A percentile compares a stretch with the other conserved stretches of the same genome.
phyloP scores from a whole-genome alignment of 2,888 invertebrate species.

The Chalcosyrphus nemorum region DNA sequence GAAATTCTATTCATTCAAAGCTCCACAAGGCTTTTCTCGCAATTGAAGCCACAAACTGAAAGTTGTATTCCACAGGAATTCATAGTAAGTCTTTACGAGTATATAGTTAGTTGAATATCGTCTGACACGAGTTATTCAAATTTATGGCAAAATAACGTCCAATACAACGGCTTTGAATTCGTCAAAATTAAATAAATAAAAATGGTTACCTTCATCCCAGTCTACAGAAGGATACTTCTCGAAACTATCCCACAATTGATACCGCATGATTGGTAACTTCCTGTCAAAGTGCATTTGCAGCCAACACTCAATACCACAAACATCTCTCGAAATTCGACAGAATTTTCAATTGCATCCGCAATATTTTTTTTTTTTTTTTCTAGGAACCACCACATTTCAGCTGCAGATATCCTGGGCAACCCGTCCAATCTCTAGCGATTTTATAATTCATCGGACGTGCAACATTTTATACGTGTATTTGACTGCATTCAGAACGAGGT shows the following conservation, averaged over 20 bases:
- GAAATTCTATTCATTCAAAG: no score
- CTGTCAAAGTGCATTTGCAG: neutral
- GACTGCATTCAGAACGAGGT: constrained; percentile 14
- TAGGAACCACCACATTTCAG: constrained; percentile 23
- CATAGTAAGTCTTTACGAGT: no score
- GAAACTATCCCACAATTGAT: neutral
- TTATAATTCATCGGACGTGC: constrained; percentile 62
- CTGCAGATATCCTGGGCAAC: no score
- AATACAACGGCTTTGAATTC: neutral
- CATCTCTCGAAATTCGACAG: neutral
- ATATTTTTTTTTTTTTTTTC: no score
- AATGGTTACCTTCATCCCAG: neutral
- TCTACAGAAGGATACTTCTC: neutral
- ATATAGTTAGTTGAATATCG: no score
- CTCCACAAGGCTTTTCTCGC: no score
- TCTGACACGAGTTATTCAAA: no score
- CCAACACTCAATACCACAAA: neutral
- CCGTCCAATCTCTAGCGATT: neutral
- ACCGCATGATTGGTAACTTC: neutral
- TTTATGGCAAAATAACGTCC: no score
- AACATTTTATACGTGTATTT: constrained; percentile 56
- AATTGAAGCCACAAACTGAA: no score
- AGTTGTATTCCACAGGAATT: no score
- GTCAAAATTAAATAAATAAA: neutral
- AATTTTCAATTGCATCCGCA: constrained; percentile 24